These are phyloP conservation scores for Machaerirhynchus nigripectus DNA, from an alignment of 2,113 vertebrate species.

Conservation along the genomic window DNA sequence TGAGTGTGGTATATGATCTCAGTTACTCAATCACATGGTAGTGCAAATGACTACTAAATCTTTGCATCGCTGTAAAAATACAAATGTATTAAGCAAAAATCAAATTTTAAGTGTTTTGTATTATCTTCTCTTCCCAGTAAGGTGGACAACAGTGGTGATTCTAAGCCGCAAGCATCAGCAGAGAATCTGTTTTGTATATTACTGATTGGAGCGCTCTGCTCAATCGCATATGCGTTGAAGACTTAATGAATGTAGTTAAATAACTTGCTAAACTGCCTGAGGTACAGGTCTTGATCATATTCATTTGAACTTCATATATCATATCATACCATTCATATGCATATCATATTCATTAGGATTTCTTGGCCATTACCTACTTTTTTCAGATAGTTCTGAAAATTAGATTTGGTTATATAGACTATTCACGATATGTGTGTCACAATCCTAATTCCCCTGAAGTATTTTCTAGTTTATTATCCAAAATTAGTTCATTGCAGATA, in stretches of 20 bases:
- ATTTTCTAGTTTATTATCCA: not conserved
- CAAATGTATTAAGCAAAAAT: not conserved
- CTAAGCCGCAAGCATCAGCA: not conserved
- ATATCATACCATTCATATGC: not conserved
- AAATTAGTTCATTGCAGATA: not conserved
- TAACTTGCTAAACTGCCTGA: not conserved
- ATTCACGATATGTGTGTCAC: not conserved
- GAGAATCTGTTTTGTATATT: not conserved
- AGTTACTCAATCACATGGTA: not conserved
- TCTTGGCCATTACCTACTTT: not conserved
- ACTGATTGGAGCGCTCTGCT: not conserved
- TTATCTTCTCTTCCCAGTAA: not conserved
- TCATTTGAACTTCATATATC: not conserved
- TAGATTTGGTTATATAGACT: not conserved
- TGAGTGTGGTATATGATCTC: not conserved
- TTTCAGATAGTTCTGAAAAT: not conserved
- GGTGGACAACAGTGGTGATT: not conserved
- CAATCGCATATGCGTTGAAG: not conserved
- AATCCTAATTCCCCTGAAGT: not conserved
- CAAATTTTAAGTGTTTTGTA: not conserved
- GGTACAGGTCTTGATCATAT: not conserved
- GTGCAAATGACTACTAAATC: not conserved
- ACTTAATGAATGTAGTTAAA: not conserved
- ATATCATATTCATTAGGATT: not conserved
- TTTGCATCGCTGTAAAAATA: fast-evolving